A percentile compares a stretch with the other conserved stretches of the same genome.
Evolutionary conservation across 2,888 invertebrate species (phyloP).

Genomic region (Pachycephus smyrnensis): DNA sequence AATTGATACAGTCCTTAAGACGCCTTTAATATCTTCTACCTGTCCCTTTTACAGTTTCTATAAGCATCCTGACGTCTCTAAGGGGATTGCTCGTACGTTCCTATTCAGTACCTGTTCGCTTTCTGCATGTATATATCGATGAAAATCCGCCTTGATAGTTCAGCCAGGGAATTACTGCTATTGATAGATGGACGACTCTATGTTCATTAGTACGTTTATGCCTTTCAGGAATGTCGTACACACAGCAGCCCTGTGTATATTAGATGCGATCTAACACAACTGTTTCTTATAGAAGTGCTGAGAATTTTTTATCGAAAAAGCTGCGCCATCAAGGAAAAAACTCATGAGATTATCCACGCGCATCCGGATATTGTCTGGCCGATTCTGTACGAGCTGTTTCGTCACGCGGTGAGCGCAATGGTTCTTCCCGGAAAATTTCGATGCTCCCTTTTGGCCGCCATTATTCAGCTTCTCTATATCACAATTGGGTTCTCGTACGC

Average conservation of each 20-base stretch:
- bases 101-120: not conserved
- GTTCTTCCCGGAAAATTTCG: slow-evolving; percentile 15
- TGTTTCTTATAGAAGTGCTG: too few species aligned
- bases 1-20: slow-evolving; percentile 55
- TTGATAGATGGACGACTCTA: not conserved
- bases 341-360: slow-evolving; percentile 15
- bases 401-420: slow-evolving; percentile 19
- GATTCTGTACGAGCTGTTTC: slow-evolving; percentile 16
- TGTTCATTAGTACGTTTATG: too few species aligned
- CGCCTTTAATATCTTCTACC: slow-evolving; percentile 27
- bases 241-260: too few species aligned
- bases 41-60: not conserved
- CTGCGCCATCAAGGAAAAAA: not conserved
- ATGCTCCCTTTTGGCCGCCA: not conserved
- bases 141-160: not conserved
- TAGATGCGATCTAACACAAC: too few species aligned
- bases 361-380: slow-evolving; percentile 14
- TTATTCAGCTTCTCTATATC: too few species aligned
- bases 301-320: not conserved
- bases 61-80: not conserved
- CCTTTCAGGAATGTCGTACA: too few species aligned
- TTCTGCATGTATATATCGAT: not conserved
- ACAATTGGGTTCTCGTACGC: too few species aligned
- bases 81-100: not conserved
- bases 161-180: not conserved